Evolutionary conservation across 2,888 invertebrate species (phyloP), one percentile per base, ranked within the genome.

Genomic region (Ectemnius continuus): DNA sequence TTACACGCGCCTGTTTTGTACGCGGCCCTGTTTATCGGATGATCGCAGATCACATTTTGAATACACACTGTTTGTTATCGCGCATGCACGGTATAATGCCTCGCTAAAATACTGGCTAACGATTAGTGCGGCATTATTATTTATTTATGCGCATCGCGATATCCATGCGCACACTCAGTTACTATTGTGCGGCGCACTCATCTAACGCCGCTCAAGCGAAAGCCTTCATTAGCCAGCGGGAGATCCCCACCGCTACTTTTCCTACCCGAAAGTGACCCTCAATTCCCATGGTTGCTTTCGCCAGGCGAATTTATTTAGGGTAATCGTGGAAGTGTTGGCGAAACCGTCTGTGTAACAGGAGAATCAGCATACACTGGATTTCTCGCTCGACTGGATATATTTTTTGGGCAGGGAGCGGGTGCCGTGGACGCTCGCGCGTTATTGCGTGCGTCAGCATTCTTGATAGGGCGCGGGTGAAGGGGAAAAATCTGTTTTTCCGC

Each of bases 401-500:
- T 36, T 11, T 52, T 52, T 52, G 52, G 14, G 5, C 1, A 52
- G 0, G 52, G n/a, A 14, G 2, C 5, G 16, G 14, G 11, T 36
- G 52, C 14, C n/a, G 52, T 16, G 52, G 52, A 52, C 52, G 52
- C 14, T 36, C 52, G 52, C 52, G 2, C 52, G 45, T 18, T 36
- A 52, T 20, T 59, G 28, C 67, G 36, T 36, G 36, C 62, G 61
- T 67, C 62, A 61, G 63, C 26, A 16, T 20, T 48, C 61, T 63
- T 58, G 67, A 46, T 36, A 36, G 64, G 60, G 45, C 61, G 56
- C 16, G 52, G 62, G 67, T 67, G 69, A 76, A 76, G 73, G 61
- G 64, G 74, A 67, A 76, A 78, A 79, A 78, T 78, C 76, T 69
- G 73, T 67, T 78, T 76, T 75, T 67, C 56, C 66, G 70, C 75